Percentiles rank a stretch among this genome's conserved stretches.
Conservation (phyloP, 2,888 invertebrate genomes). For the Lycaena phlaeas region DNA sequence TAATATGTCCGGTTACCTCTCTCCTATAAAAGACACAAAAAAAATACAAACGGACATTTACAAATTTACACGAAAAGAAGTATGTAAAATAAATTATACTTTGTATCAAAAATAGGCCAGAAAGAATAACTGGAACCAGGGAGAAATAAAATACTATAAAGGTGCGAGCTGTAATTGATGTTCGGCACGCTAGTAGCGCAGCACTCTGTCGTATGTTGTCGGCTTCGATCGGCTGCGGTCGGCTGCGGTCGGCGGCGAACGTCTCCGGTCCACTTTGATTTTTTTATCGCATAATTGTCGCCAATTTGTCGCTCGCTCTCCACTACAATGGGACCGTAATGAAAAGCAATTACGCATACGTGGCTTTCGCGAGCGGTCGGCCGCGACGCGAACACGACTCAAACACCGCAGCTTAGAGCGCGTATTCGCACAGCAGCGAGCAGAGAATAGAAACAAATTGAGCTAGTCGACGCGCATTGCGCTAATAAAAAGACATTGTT, state of each 20-base stretch:
- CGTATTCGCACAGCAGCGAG: constrained; percentile 4
- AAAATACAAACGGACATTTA: no score
- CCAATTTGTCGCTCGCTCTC: constrained; percentile 51
- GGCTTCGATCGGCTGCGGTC: not conserved
- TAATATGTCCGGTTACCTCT: no score
- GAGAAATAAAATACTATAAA: no score
- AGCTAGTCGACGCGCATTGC: constrained; percentile 45
- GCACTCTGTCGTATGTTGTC: not conserved
- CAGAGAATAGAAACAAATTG: constrained; percentile 64
- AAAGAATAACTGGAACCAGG: no score
- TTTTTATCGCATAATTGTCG: constrained; percentile 67
- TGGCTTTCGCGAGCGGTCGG: constrained; percentile 43
- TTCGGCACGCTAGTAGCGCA: no score
- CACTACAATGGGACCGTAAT: constrained; percentile 48
- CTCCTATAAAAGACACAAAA: no score
- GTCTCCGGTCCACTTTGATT: constrained; percentile 40
- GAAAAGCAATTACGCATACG: constrained; percentile 72
- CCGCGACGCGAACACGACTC: constrained; percentile 24
- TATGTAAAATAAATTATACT: no score
- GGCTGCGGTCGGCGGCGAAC: not conserved
- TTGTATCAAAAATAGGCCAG: no score
- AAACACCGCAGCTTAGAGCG: constrained; percentile 20
- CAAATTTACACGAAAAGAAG: no score
- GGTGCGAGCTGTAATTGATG: no score
- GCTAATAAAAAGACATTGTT: constrained; percentile 68